Evolutionary conservation across 2,888 invertebrate genomes (phyloP), one percentile per base, ranked within the genome.

Genomic region (Andrena trimmerana): DNA sequence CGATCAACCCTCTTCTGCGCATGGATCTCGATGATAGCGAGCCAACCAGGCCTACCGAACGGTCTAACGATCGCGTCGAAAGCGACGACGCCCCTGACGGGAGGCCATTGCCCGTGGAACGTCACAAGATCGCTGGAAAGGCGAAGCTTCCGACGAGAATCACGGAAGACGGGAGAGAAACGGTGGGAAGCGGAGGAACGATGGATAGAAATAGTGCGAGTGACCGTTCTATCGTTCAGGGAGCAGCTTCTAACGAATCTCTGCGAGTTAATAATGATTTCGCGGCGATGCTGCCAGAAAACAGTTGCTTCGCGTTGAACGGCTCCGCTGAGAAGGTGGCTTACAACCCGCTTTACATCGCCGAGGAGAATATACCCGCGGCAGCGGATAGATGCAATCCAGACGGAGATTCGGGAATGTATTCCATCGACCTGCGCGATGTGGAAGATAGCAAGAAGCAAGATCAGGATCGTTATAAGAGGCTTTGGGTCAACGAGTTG

Each of bases 1-100:
- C 95, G 84, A 94, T 94, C 91, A 96, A 96, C 91, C 95, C 95
- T 42, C 92, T 95, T 82, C 92, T 95, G 67, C 90, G 89, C 67
- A 85, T 92, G 84, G 75, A 86, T n/a, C 6, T 48, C 72, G 54
- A 75, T 50, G 70, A 16, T 24, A 63, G 5, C 16, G 16, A 33
- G 10, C 52, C 16, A 13, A 20, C 27, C 27, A 20, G 33, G 20
- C 16, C 57, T 36, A 24, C 57, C 27, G 24, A 57, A 52, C 24
- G 13, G 7, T 24, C 36, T n/a, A 36, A 24, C 31, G 8, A 52
- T 52, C 52, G 52, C 52, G 52, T 52, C 52, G 52, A 52, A 2
- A 52, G 52, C 52, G 20, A n/a, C 20, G 52, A 52, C 52, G 20
- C 52, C 52, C 2, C 20, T 20, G 52, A 20, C 52, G 52, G 20